A percentile compares a stretch with the other conserved stretches of the same genome.
phyloP scores from a whole-genome alignment of 2,797 vertebrate species.

The Myotis planiceps region DNA sequence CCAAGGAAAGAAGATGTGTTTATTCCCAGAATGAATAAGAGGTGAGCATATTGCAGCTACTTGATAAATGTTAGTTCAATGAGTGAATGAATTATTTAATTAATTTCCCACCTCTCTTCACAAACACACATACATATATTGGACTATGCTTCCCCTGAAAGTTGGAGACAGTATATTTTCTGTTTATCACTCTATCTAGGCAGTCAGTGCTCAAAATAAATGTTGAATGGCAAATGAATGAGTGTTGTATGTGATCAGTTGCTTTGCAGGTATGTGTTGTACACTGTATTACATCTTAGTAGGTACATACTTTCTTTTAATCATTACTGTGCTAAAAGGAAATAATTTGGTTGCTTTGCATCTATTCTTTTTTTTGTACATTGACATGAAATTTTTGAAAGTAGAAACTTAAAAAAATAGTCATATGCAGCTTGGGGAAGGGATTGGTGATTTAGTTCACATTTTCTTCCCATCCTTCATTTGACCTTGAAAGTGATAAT shows the following conservation, averaged over 20 bases:
- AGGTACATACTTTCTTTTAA: not conserved
- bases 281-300: not conserved
- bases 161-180: not conserved
- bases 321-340: not conserved
- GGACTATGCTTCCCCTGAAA: not conserved
- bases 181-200: not conserved
- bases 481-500: not conserved
- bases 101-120: not conserved
- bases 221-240: not conserved
- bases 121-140: not conserved
- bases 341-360: not conserved
- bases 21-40: not conserved
- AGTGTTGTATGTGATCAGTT: not conserved
- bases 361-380: not conserved
- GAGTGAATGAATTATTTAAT: not conserved
- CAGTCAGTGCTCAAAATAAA: not conserved
- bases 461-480: not conserved
- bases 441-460: not conserved
- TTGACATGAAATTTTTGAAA: not conserved
- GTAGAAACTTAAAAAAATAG: not conserved
- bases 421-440: not conserved
- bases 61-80: constrained; percentile 16
- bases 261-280: not conserved
- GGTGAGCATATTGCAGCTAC: not conserved
- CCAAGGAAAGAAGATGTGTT: not conserved